These are phyloP conservation scores for Nasonia oneida DNA, from an alignment of 2,888 invertebrate genomes.

Conservation along the genomic window DNA sequence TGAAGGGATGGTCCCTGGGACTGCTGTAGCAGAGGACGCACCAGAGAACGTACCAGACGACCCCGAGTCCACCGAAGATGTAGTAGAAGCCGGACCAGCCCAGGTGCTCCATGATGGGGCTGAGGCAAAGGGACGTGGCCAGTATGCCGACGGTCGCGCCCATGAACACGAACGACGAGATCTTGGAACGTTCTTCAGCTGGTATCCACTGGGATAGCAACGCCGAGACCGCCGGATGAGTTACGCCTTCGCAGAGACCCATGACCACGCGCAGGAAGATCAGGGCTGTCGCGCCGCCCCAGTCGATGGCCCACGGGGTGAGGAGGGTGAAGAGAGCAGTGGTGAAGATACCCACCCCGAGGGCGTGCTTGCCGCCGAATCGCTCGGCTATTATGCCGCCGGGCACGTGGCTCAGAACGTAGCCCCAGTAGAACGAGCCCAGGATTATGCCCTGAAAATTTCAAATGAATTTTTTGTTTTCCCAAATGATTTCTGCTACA, in stretches of 20 bases:
- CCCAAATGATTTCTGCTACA: too few species aligned
- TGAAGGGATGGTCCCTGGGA: constrained; percentile 77
- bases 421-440: constrained; percentile 92
- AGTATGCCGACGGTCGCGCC: constrained; percentile 87
- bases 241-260: constrained; percentile 92
- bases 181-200: constrained; percentile 83
- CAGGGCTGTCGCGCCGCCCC: constrained; percentile 86
- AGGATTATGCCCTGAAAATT: constrained; percentile 86
- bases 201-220: constrained; percentile 91
- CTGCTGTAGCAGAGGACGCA: constrained; percentile 77
- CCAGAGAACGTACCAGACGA: constrained; percentile 87
- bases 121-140: constrained; percentile 84
- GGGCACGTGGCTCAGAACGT: constrained; percentile 90
- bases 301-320: constrained; percentile 86
- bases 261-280: constrained; percentile 88
- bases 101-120: constrained; percentile 82
- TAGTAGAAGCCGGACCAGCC: constrained; percentile 91
- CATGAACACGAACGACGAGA: constrained; percentile 89
- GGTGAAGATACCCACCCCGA: constrained; percentile 89
- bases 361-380: constrained; percentile 92
- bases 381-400: constrained; percentile 90
- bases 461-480: not conserved
- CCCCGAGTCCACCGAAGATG: constrained; percentile 86
- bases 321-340: constrained; percentile 91
- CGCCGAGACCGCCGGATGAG: constrained; percentile 90